Base-by-base conservation (phyloP, 2,888 invertebrate species). In the Sphaerophoria rueppellii region DNA sequence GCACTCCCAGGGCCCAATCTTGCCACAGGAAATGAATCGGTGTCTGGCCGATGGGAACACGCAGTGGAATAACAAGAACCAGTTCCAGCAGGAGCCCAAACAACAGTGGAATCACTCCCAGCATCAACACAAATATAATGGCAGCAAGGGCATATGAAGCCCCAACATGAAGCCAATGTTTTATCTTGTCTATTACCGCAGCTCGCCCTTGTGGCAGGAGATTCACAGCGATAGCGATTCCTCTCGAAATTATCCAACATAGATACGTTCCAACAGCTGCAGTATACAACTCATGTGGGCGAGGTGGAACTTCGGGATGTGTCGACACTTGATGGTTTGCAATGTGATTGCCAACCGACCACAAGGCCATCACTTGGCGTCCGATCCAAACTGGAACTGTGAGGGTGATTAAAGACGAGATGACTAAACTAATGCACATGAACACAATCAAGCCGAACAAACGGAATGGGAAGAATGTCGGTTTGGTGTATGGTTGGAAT, bases 1-100 rank as follows among this genome's bases (percentile, higher is more conserved):
- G 93, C 11, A 99, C 98, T 34, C 99, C 99, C 35, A 99, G 93
- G 0, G 99, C 99, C 99, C 99, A 99, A 92, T 99, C 98, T 88
- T 99, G 97, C 96, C 96, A 97, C 65, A 97, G 94, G 90, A 97
- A 97, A 75, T 96, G 93, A 43, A 97, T 96, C 0, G 97, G 99
- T 6, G 98, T 97, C 92, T 98, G 98, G 87, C 97, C 96, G 4
- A 98, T 93, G 0, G 98, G 97, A 34, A 99, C 98, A 9, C 99
- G 93, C 32, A 99, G 93, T 0, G 99, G 99, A 14, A 98, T 96
- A 16, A 99, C 96, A 24, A 97, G 93, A 4, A 98, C 97, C 89
- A 98, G 93, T 90, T 99, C 99, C 83, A 99, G 94, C 67, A 98
- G 93, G 86, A 99, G 92, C 0, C 99, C 99, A 89, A 98, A 96